phyloP scores from a whole-genome alignment of 2,888 invertebrate species.

The Eupithecia abbreviata region DNA sequence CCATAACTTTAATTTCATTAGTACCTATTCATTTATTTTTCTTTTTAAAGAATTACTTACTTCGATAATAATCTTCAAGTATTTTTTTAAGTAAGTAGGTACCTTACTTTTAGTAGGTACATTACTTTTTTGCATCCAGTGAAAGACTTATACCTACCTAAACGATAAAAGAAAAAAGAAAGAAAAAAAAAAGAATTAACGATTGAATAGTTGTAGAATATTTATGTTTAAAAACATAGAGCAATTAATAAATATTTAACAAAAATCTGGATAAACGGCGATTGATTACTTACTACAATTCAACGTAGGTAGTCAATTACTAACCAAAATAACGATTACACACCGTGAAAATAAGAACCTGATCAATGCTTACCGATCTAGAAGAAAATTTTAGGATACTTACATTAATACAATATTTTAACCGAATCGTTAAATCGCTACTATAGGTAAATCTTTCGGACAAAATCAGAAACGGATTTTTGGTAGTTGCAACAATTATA shows the following conservation, averaged over 20 bases:
- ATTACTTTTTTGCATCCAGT: neutral
- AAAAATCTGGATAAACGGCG: too few species aligned
- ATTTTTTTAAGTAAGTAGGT: too few species aligned
- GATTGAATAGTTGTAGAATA: too few species aligned
- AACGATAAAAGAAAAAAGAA: too few species aligned
- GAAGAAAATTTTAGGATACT: neutral
- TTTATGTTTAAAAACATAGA: too few species aligned
- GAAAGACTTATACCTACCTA: neutral
- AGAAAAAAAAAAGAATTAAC: too few species aligned
- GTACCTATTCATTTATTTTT: neutral
- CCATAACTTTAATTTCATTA: neutral
- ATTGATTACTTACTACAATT: too few species aligned
- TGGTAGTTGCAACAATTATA: slow-evolving; percentile 15
- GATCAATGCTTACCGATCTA: neutral
- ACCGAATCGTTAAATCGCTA: neutral
- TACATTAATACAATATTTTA: neutral
- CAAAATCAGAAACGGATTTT: neutral
- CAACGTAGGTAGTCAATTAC: too few species aligned
- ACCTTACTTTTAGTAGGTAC: too few species aligned
- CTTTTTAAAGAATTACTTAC: neutral
- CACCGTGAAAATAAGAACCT: neutral
- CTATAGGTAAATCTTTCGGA: neutral
- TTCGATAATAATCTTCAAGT: too few species aligned
- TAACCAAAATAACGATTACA: too few species aligned
- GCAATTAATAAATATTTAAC: too few species aligned